Evolutionary conservation across 2,113 vertebrate genomes (phyloP), one percentile per base, ranked within the genome.

Genomic region (Fukomys damarensis): DNA sequence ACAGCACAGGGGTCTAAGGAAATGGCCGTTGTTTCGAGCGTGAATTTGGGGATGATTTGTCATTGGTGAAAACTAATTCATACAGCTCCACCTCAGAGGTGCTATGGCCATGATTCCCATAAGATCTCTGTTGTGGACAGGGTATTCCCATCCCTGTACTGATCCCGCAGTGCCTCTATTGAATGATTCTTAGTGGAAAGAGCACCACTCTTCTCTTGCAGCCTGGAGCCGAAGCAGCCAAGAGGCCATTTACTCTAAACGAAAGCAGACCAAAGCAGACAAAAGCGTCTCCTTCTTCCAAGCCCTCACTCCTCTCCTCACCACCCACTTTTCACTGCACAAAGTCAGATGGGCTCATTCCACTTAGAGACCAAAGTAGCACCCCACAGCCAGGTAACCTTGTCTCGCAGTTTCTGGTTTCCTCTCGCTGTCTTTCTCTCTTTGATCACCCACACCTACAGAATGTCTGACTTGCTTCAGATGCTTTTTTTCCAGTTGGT

Each of bases 391-490:
- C 32, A 86, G 84, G 20, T 16, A 22, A 22, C 3, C 7, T 43
- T 63, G 72, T 61, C 61, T 86, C 91, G n/a, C 5, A 41, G 70
- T 56, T 70, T 80, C 81, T 61, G 24, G 11, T 58, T 91, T 84
- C 24, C 59, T 66, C n/a, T 56, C 35, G 1, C 4, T 8, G 8
- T n/a, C 74, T 72, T 61, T 76, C 68, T 43, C 74, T 96, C 66
- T 88, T 63, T 41, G 74, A 86, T 89, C 28, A 54, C 28, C 13
- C 2, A 16, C 76, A 43, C n/a, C 68, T 72, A 72, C 58, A 93
- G 84, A 89, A 66, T 80, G 49, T 89, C 80, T 89, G 66, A 79
- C 79, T 63, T 86, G n/a, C 24, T 80, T 91, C 80, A 74, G 7
- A 59, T 22, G 59, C 54, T 68, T 58, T 70, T 81, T 66, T 84